These are phyloP conservation scores for Aulostomus chinensis DNA, from an alignment of 2,797 vertebrate genomes.

Conservation along the genomic window DNA sequence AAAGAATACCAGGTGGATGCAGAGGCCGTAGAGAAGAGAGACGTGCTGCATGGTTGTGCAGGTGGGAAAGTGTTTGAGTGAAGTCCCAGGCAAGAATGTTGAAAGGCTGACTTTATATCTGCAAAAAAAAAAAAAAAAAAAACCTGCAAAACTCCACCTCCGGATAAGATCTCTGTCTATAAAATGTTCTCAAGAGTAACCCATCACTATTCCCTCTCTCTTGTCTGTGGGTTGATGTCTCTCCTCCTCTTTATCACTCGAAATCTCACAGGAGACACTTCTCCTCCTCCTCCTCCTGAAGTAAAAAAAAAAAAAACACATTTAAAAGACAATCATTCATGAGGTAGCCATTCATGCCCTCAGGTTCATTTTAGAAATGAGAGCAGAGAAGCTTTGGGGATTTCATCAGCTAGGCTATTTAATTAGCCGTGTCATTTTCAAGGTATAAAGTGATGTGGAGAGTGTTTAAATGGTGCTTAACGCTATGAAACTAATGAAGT, in stretches of 20 bases:
- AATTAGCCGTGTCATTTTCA: neutral
- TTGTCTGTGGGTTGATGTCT: conserved; percentile 15
- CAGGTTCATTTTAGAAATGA: conserved; percentile 32
- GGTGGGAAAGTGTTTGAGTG: neutral
- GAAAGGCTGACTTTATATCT: too few species aligned
- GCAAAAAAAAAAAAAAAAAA: too few species aligned
- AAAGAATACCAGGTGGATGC: conserved; percentile 73
- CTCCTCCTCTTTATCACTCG: conserved; percentile 21
- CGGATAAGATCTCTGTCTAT: conserved; percentile 10
- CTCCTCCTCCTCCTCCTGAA: conserved; percentile 5
- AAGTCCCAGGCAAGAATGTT: too few species aligned
- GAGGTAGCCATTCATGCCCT: conserved; percentile 15
- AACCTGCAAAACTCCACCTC: conserved; percentile 1
- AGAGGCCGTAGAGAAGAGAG: conserved; percentile 68
- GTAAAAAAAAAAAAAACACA: neutral
- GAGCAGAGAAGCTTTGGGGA: conserved; percentile 13
- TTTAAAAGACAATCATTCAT: conserved; percentile 25
- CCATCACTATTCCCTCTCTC: neutral
- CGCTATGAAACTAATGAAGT: too few species aligned
- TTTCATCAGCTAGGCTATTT: conserved; percentile 5
- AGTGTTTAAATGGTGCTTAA: too few species aligned
- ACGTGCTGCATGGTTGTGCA: conserved; percentile 55
- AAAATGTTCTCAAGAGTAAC: too few species aligned
- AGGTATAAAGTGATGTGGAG: too few species aligned
- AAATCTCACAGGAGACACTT: conserved; percentile 38